Evolutionary conservation across 2,888 invertebrate species (phyloP).

Genomic region (Neuroscelio doddi): DNA sequence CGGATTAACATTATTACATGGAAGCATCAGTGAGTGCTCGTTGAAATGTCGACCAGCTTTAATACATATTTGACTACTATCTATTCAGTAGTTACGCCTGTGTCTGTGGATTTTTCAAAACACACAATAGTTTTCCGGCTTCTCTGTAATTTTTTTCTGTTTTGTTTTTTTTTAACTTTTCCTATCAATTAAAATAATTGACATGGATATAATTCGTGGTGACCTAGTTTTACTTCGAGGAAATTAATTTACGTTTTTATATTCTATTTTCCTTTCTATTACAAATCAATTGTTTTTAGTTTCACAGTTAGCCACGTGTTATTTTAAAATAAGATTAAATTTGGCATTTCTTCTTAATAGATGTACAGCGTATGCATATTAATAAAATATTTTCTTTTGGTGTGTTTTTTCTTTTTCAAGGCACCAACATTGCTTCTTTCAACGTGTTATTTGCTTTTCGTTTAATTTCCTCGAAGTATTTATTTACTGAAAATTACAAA

Average conservation of each 20-base stretch:
- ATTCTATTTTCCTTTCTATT: too few relatives aligned
- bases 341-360: too few relatives aligned
- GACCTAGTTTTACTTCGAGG: neutral
- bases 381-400: neutral
- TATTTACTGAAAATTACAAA: slow-evolving; percentile 36
- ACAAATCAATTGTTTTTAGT: too few relatives aligned
- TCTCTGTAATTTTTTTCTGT: slow-evolving; percentile 9
- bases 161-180: slow-evolving; percentile 9
- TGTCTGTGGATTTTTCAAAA: neutral
- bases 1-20: neutral
- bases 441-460: neutral
- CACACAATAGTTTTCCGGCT: neutral
- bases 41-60: too few relatives aligned
- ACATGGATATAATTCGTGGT: neutral
- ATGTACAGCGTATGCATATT: neutral
- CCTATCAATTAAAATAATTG: neutral
- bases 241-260: neutral
- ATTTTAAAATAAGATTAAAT: too few relatives aligned
- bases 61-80: too few relatives aligned
- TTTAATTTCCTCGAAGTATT: slow-evolving; percentile 2
- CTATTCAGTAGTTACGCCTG: slow-evolving; percentile 16
- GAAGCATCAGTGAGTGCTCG: neutral
- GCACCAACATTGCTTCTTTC: neutral
- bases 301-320: too few relatives aligned
- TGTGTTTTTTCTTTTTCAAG: neutral